phyloP scores from a whole-genome alignment of 2,888 invertebrate genomes.

The Phortica magna region DNA sequence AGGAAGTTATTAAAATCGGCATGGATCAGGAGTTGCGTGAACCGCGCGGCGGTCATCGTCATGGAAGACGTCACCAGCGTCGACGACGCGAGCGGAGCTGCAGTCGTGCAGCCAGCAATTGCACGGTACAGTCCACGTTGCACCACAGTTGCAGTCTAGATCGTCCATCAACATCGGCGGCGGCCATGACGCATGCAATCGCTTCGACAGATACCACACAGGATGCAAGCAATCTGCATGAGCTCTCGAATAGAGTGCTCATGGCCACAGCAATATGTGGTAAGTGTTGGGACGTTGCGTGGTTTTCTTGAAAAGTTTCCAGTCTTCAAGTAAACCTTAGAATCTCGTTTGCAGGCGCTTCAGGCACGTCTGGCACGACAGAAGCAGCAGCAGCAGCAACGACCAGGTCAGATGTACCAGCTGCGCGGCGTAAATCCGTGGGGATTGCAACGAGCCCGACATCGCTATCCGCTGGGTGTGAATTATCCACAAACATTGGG shows the following conservation, averaged over 20 bases:
- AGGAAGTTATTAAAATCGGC: constrained; percentile 82
- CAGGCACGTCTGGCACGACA: constrained; percentile 70
- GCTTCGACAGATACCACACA: constrained; percentile 58
- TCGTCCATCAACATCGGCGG: constrained; percentile 73
- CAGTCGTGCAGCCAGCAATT: constrained; percentile 63
- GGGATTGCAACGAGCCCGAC: constrained; percentile 72
- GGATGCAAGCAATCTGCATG: constrained; percentile 50
- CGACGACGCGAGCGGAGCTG: constrained; percentile 56
- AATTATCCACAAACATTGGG: constrained; percentile 67
- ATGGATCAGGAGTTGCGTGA: constrained; percentile 78
- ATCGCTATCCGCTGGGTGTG: constrained; percentile 74
- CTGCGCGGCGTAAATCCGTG: constrained; percentile 61
- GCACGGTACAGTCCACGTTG: constrained; percentile 63
- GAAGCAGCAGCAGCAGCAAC: constrained; percentile 53
- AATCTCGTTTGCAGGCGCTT: constrained; percentile 77
- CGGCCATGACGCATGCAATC: constrained; percentile 63
- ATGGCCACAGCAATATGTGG: constrained; percentile 75
- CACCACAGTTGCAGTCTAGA: constrained; percentile 62
- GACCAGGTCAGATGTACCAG: constrained; percentile 41
- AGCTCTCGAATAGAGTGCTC: constrained; percentile 67
- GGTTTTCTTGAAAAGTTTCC: constrained; percentile 38
- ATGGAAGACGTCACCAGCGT: constrained; percentile 60
- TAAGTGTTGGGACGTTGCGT: constrained; percentile 44
- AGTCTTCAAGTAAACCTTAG: constrained; percentile 66
- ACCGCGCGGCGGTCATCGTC: constrained; percentile 67